Evolutionary conservation across 1,140 invertebrate species (phyloP), one percentile per base, ranked within the genome.

Genomic region (Sarcophaga peregrina): DNA sequence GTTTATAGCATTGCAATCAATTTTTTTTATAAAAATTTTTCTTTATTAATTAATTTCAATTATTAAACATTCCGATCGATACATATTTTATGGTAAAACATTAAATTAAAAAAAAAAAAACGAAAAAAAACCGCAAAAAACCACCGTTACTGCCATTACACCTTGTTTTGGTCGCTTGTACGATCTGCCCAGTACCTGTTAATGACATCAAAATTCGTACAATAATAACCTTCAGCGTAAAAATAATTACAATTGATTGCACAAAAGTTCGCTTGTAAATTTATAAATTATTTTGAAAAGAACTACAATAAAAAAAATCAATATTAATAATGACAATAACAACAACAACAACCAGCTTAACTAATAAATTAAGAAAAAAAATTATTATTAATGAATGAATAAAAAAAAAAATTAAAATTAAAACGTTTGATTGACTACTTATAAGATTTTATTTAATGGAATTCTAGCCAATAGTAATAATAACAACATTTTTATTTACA

Each of bases 231-330:
- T 47, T 45, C n/a, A 68, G 62, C 9, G 62, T 25, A 8, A n/a
- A n/a, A 25, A 76, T 76, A 50, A 50, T 50, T 76, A 47, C 74
- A 76, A 47, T 37, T 76, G 74, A 76, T 50, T 50, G 74, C 48
- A 50, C 74, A 50, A 76, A 50, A 47, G 17, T 76, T 76, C 45
- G 74, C 74, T 25, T 68, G 62, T 9, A 68, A 68, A 68, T 37
- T 68, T 68, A 20, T 68, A 68, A 52, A 68, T 20, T 20, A 68
- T 8, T 37, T 37, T 37, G n/a, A 8, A 68, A 68, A 68, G 20
- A 68, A 20, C 62, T n/a, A n/a, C n/a, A n/a, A n/a, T 9, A 52
- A 52, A 52, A 52, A 52, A 52, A 52, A 52, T 10, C 1, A 9
- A 13, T 58, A n/a, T n/a, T n/a, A n/a, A n/a, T n/a, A n/a, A n/a